Evolutionary conservation across 2,797 vertebrate species (phyloP).

Genomic region (Crypturellus tataupa): DNA sequence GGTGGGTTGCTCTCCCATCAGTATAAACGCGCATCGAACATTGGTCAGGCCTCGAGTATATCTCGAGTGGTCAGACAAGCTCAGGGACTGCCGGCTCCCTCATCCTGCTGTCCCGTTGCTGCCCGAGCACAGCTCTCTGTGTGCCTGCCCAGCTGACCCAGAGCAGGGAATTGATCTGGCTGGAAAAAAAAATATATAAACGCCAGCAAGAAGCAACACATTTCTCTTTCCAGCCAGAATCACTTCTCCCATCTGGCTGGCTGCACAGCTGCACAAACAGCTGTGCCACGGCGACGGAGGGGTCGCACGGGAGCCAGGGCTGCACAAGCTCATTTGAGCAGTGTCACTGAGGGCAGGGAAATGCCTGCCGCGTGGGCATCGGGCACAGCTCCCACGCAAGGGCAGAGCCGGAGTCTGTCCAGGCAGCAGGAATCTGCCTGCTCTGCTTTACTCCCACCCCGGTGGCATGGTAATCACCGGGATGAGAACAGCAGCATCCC

Average conservation of each 20-base stretch:
- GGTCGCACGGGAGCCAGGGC: fast-evolving
- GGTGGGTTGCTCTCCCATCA: fast-evolving
- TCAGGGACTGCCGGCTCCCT: background rate
- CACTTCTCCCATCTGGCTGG: background rate
- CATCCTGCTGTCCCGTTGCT: background rate
- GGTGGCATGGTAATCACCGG: background rate
- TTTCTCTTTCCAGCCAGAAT: constrained; percentile 53
- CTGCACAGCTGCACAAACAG: constrained; percentile 41
- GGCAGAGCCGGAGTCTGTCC: fast-evolving
- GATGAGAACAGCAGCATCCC: fast-evolving
- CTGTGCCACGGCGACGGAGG: fast-evolving
- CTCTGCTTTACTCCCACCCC: fast-evolving
- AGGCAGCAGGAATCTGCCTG: fast-evolving
- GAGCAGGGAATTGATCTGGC: background rate
- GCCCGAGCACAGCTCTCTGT: background rate
- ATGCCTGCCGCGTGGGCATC: background rate
- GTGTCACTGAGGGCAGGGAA: fast-evolving
- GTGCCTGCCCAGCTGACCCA: fast-evolving
- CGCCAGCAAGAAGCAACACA: background rate
- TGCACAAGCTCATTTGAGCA: background rate
- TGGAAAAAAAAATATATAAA: background rate
- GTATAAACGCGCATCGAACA: background rate
- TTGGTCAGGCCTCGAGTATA: background rate
- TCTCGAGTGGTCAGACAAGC: fast-evolving
- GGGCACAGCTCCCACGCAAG: fast-evolving